Evolutionary conservation across 1,140 invertebrate genomes (phyloP), one percentile per base, ranked within the genome.

Genomic region (Drepana arcuata): DNA sequence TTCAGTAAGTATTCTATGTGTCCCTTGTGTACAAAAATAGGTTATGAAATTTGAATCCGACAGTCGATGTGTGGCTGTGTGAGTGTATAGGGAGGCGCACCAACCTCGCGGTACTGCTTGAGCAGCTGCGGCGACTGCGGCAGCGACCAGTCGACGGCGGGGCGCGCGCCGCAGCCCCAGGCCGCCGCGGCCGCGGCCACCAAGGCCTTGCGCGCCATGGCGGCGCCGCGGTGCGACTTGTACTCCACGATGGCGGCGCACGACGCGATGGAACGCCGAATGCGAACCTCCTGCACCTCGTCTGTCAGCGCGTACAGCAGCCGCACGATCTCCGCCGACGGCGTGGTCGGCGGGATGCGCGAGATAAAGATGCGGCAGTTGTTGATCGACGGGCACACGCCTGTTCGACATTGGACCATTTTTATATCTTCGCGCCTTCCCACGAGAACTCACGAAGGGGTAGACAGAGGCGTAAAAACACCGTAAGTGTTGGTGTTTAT

Each of bases 301-400:
- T 82, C 78, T 27, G 78, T 80, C 9, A 80, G 43, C 12, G 66
- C 69, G 48, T 79, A 74, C 42, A 80, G 49, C 37, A 82, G 38
- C 1, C 70, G 67, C 7, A 80, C 70, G 25, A 82, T 79, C 51
- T 80, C 71, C 16, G 62, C 58, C 2, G 71, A 75, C 3, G 71
- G 53, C 23, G 68, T 74, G 6, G 60, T 70, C 13, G 69, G 49
- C 31, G 75, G 71, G 14, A 82, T 78, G 34, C 74, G 75, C 11
- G 73, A 78, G 29, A 82, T 73, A 47, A 74, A 80, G 31, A 82
- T 69, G 35, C 75, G 75, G 43, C 78, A 82, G 45, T 82, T 82
- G 57, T 82, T 82, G 46, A 82, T 67, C 14, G 73, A 77, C 5
- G 69, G 71, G 29, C 75, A 82, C 7, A 82, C 75, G 25, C 78